Evolutionary conservation across 2,797 vertebrate species (phyloP).

Genomic region (Luscinia luscinia): DNA sequence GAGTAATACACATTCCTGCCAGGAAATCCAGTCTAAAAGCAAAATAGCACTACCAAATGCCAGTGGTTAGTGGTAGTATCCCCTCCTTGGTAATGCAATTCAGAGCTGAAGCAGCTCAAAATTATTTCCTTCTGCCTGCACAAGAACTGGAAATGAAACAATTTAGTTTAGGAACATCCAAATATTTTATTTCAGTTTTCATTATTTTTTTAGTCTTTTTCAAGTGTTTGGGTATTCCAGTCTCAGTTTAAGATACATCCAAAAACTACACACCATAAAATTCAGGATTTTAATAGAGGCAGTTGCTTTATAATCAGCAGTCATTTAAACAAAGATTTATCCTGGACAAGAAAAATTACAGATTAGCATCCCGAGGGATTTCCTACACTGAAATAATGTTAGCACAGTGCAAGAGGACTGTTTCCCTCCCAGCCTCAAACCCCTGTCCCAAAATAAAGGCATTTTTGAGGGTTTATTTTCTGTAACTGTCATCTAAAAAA

Average conservation of each 20-base stretch:
- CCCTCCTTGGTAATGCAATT: background rate
- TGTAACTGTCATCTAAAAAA: constrained; percentile 24
- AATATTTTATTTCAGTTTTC: background rate
- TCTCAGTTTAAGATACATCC: background rate
- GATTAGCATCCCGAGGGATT: background rate
- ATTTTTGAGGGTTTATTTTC: background rate
- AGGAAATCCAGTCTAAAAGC: background rate
- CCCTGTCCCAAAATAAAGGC: background rate
- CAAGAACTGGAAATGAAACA: background rate
- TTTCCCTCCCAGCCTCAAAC: background rate
- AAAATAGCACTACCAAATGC: background rate
- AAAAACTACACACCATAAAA: background rate
- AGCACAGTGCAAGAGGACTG: background rate
- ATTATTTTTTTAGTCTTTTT: background rate
- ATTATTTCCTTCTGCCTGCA: background rate
- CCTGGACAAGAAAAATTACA: background rate
- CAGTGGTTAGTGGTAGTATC: background rate
- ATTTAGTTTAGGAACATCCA: background rate
- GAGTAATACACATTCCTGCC: background rate
- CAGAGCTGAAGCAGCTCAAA: background rate
- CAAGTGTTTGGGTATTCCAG: background rate
- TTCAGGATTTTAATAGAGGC: background rate
- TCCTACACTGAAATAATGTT: background rate
- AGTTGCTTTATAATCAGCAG: background rate
- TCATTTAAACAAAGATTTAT: background rate